phyloP scores from a whole-genome alignment of 2,113 vertebrate species.

The Corythornis vintsioides region DNA sequence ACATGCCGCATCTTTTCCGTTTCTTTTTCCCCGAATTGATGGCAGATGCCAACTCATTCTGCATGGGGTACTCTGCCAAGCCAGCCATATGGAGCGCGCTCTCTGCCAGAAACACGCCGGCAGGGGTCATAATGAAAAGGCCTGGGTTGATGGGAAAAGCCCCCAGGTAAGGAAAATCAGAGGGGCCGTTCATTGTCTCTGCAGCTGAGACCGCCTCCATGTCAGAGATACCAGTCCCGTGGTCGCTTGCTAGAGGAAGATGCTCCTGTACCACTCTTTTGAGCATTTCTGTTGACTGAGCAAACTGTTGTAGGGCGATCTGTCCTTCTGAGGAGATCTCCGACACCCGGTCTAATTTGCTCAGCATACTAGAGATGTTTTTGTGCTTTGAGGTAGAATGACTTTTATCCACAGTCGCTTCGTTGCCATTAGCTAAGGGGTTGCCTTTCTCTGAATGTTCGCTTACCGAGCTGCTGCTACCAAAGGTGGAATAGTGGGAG shows the following conservation, averaged over 20 bases:
- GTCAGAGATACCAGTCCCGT: slow-evolving; percentile 86
- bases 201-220: slow-evolving; percentile 92
- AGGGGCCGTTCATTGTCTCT: slow-evolving; percentile 90
- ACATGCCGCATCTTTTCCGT: slow-evolving; percentile 98
- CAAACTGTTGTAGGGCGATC: slow-evolving; percentile 96
- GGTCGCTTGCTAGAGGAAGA: slow-evolving; percentile 90
- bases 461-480: slow-evolving; percentile 83
- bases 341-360: slow-evolving; percentile 92
- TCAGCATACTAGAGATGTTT: slow-evolving; percentile 83
- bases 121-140: slow-evolving; percentile 99
- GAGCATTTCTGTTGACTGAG: slow-evolving; percentile 93
- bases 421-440: slow-evolving; percentile 77
- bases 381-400: slow-evolving; percentile 89
- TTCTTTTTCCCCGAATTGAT: slow-evolving; percentile 99
- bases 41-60: slow-evolving; percentile 97
- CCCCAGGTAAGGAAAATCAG: slow-evolving; percentile 97
- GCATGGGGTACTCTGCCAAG: slow-evolving; percentile 95
- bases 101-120: slow-evolving; percentile 97
- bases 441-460: slow-evolving; percentile 86
- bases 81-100: slow-evolving; percentile 98
- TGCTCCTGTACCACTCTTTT: slow-evolving; percentile 97
- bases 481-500: slow-evolving; percentile 93
- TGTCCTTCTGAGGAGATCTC: slow-evolving; percentile 94
- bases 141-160: slow-evolving; percentile 98
- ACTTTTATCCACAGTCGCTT: slow-evolving; percentile 83